Base-by-base conservation (phyloP, 2,797 vertebrate species). In the Brachyrhaphis roseni region DNA sequence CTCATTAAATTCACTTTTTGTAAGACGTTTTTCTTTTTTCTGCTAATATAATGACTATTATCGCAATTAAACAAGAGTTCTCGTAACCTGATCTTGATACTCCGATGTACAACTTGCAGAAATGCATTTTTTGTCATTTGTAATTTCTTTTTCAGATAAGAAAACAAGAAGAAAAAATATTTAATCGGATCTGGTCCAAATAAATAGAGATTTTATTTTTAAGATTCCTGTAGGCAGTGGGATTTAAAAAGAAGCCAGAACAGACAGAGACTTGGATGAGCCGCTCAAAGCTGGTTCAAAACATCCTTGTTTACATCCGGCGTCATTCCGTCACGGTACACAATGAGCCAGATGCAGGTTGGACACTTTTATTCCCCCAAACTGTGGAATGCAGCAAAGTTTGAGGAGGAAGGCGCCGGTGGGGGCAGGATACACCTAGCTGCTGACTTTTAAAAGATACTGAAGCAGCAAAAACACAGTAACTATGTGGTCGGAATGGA, bases 381-480 rank as follows among this genome's bases (percentile, higher is more conserved):
- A 18, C 78, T 49, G 77, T 81, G 90, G 92, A 93, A 92, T 93
- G 88, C 87, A 86, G 80, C 79, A 87, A 79, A 84, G 82, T 82
- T 47, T 62, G 75, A 72, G 77, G 80, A 77, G 74, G 78, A 71
- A 72, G 76, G 82, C 81, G 77, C 57, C 78, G 77, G 77, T 51
- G 73, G 80, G 78, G 88, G 64, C 83, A 86, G 89, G 87, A 90
- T 90, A 88, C 88, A 78, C 76, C 86, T 84, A 76, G 0, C 71
- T 91, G 89, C 79, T 90, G 86, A 89, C 86, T 51, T 51, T 10
- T 23, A 51, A 77, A 79, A 88, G 85, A 72, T 72, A 85, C 62
- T 45, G 74, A 72, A 79, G 83, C 47, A 85, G 81, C 82, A 81
- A 78, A 78, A 84, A 77, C 76, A 81, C 78, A 45, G 45, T 80